phyloP scores from a whole-genome alignment of 2,113 vertebrate genomes.

The Ptyas mucosa region DNA sequence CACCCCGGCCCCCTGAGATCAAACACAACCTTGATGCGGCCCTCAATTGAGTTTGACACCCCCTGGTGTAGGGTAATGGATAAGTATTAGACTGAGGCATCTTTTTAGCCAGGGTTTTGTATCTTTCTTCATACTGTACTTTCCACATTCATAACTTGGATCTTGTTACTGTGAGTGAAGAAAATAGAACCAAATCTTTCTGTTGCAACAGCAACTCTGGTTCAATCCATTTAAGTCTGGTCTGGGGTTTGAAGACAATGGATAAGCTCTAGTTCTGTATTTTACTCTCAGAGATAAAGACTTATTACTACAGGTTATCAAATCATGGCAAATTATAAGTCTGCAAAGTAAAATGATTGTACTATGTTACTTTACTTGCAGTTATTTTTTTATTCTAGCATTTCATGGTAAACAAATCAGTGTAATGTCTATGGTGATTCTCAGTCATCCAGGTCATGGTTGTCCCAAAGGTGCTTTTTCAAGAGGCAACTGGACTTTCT shows the following conservation, averaged over 20 bases:
- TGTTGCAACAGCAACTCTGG: background rate
- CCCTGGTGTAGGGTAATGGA: too few relatives aligned
- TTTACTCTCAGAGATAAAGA: background rate
- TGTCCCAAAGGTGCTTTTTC: too few relatives aligned
- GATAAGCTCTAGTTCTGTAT: background rate
- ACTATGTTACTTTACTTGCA: background rate
- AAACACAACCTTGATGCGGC: too few relatives aligned
- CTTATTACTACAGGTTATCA: background rate
- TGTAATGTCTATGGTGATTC: too few relatives aligned
- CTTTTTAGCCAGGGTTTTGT: background rate
- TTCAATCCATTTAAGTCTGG: background rate
- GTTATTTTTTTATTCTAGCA: background rate
- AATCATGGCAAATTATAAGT: background rate
- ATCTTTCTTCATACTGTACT: background rate
- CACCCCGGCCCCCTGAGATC: too few relatives aligned
- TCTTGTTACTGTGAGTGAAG: background rate
- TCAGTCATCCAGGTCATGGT: too few relatives aligned
- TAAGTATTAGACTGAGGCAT: background rate
- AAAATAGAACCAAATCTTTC: background rate
- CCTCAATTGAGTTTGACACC: too few relatives aligned
- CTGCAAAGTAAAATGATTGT: background rate
- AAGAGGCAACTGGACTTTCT: too few relatives aligned
- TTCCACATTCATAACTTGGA: background rate
- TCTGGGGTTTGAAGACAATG: background rate
- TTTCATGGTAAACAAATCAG: background rate